phyloP scores from a whole-genome alignment of 2,888 invertebrate species.

The Vanessa cardui region DNA sequence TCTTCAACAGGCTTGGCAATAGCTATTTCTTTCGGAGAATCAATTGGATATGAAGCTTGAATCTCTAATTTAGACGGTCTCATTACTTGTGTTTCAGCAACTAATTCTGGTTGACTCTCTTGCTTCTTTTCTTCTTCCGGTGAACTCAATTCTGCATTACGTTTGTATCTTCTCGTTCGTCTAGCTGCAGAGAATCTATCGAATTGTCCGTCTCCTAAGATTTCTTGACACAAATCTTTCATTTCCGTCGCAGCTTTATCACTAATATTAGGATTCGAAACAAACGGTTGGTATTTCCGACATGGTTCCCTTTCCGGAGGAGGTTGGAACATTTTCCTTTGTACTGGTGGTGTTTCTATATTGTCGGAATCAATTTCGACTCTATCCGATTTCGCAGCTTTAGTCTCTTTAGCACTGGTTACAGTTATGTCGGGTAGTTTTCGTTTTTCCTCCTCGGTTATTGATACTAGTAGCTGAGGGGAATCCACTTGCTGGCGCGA shows the following conservation, averaged over 20 bases:
- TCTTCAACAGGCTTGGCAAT: slow-evolving; percentile 67
- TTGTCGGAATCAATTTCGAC: slow-evolving; percentile 95
- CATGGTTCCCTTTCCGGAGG: slow-evolving; percentile 85
- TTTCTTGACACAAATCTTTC: slow-evolving; percentile 78
- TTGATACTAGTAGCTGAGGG: slow-evolving; percentile 78
- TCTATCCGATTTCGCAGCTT: slow-evolving; percentile 78
- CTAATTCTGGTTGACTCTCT: slow-evolving; percentile 68
- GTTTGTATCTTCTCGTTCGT: slow-evolving; percentile 91
- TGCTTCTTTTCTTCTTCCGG: slow-evolving; percentile 82
- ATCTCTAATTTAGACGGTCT: slow-evolving; percentile 79
- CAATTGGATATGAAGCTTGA: slow-evolving; percentile 78
- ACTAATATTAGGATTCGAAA: slow-evolving; percentile 49
- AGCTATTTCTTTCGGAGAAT: slow-evolving; percentile 53
- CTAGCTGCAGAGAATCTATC: slow-evolving; percentile 92
- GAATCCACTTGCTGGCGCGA: slow-evolving; percentile 77
- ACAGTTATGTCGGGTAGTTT: slow-evolving; percentile 77
- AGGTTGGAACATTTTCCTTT: slow-evolving; percentile 86
- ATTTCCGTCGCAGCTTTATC: slow-evolving; percentile 69
- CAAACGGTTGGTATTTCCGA: slow-evolving; percentile 74
- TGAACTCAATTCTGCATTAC: slow-evolving; percentile 83
- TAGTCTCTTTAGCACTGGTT: slow-evolving; percentile 53
- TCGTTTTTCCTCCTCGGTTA: slow-evolving; percentile 85
- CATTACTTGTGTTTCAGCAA: slow-evolving; percentile 81
- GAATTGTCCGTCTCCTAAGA: slow-evolving; percentile 89
- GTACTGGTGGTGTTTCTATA: slow-evolving; percentile 94